Evolutionary conservation across 2,888 invertebrate species (phyloP), one percentile per base, ranked within the genome.

Genomic region (Bombylius major): DNA sequence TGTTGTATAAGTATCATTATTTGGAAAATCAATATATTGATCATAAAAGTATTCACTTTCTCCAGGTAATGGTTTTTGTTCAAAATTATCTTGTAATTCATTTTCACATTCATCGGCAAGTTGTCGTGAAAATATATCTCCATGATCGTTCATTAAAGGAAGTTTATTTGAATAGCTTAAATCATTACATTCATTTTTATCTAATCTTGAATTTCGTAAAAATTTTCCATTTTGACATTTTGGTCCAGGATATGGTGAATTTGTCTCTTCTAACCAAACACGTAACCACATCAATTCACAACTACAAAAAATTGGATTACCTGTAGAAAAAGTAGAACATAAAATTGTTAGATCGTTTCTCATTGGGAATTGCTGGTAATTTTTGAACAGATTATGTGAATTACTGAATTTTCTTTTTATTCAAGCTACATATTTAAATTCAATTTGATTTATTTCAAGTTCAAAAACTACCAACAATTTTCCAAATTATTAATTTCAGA

Each of bases 31-130:
- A 1, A 86, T 79, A 67, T 88, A 89, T 62, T 89, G 89, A 64
- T 89, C 88, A 67, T 89, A 89, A 64, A 87, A 85, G 65, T 88
- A 89, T 66, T 90, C 89, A 3, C 86, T 85, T 67, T 87, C 87
- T 66, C 85, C 83, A 6, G 86, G 86, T 4, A 80, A 76, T 6
- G 87, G 84, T 51, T 81, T 78, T 61, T 78, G 67, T 50, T 68
- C 64, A 56, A 75, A 77, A 56, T 77, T 76, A 59, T 79, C 78
- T 52, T 77, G 77, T 1, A 70, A 68, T 61, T 75, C 69, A 60
- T 73, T 71, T 14, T 70, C 71, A 53, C 77, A 76, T 77, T 65
- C 77, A 69, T 82, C 73, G 78, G 78, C 52, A 77, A 80, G 61
- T 77, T 69, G 65, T 58, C 76, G 68, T 56, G 82, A 72, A 5